Evolutionary conservation across 2,888 invertebrate species (phyloP).

Genomic region (Agrilus cyanescens): DNA sequence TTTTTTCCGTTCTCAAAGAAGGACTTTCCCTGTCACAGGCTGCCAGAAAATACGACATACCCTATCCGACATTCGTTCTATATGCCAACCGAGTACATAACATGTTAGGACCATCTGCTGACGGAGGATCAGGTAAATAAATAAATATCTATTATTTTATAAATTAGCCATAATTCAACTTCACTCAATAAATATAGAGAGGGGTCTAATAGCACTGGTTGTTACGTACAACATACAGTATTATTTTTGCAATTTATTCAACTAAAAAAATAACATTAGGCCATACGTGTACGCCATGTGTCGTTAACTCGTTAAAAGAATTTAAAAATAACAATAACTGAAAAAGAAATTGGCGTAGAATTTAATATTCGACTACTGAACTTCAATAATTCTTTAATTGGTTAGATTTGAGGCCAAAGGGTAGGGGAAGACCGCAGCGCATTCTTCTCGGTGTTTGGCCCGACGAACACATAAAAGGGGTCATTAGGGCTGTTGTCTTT

Average conservation of each 20-base stretch:
- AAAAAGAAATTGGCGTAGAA: too few species aligned
- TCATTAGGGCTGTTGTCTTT: constrained; percentile 85
- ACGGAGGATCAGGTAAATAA: constrained; percentile 70
- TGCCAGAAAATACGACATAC: constrained; percentile 87
- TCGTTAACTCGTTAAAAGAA: too few species aligned
- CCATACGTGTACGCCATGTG: too few species aligned
- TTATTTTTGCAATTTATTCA: too few species aligned
- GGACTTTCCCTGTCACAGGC: constrained; percentile 82
- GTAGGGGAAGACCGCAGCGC: constrained; percentile 80
- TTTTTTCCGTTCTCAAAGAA: constrained; percentile 84
- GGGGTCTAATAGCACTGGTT: too few species aligned
- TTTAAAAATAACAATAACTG: too few species aligned
- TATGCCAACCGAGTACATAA: constrained; percentile 90
- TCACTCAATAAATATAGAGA: too few species aligned
- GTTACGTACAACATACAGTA: too few species aligned
- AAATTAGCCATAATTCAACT: too few species aligned
- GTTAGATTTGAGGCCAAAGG: constrained; percentile 80
- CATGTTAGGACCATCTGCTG: constrained; percentile 85
- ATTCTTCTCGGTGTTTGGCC: constrained; percentile 88
- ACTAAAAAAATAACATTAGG: too few species aligned
- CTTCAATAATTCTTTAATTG: constrained; percentile 24
- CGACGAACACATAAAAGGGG: constrained; percentile 86
- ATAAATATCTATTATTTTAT: too few species aligned
- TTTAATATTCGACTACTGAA: too few species aligned
- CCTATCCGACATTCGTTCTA: constrained; percentile 86